Conservation (phyloP, 1,140 invertebrate genomes). For the Drosophila ambigua region DNA sequence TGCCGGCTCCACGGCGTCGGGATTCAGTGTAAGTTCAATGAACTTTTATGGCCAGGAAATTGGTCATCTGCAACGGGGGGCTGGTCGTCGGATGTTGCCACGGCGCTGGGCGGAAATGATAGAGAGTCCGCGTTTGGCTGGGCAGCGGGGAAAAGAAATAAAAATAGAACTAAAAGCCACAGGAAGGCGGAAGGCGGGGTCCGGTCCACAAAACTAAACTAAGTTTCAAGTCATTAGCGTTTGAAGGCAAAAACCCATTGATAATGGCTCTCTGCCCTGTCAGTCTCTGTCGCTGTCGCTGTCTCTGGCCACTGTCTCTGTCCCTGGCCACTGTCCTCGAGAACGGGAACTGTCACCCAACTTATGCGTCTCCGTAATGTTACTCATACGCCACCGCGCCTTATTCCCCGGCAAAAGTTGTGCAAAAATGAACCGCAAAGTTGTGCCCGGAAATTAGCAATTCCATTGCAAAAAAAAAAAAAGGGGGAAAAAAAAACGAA, state of each 20-base stretch:
- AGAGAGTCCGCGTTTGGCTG: slow-evolving; percentile 23
- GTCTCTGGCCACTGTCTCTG: no score
- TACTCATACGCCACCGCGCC: slow-evolving; percentile 46
- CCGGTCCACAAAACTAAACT: slow-evolving; percentile 8
- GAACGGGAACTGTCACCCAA: neutral
- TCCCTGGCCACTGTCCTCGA: neutral
- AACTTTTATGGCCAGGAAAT: slow-evolving; percentile 50
- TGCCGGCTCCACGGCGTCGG: slow-evolving; percentile 80
- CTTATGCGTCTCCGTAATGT: slow-evolving; percentile 36
- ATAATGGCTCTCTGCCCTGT: slow-evolving; percentile 28
- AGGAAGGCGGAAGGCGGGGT: neutral
- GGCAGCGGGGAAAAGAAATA: neutral
- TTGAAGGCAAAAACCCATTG: slow-evolving; percentile 43
- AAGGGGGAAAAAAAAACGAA: neutral
- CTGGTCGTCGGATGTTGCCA: slow-evolving; percentile 69
- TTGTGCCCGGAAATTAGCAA: slow-evolving; percentile 80
- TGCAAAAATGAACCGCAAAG: slow-evolving; percentile 70
- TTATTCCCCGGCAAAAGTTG: slow-evolving; percentile 36
- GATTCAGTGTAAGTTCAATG: slow-evolving; percentile 89
- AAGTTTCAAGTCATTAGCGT: slow-evolving; percentile 60
- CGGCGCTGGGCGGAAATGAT: slow-evolving; percentile 67
- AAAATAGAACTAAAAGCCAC: neutral
- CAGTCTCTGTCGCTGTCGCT: neutral
- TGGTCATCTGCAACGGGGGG: slow-evolving; percentile 30
- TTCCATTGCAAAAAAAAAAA: slow-evolving; percentile 69